Evolutionary conservation across 2,888 invertebrate genomes (phyloP).

Genomic region (Lithophane semibrunnea): DNA sequence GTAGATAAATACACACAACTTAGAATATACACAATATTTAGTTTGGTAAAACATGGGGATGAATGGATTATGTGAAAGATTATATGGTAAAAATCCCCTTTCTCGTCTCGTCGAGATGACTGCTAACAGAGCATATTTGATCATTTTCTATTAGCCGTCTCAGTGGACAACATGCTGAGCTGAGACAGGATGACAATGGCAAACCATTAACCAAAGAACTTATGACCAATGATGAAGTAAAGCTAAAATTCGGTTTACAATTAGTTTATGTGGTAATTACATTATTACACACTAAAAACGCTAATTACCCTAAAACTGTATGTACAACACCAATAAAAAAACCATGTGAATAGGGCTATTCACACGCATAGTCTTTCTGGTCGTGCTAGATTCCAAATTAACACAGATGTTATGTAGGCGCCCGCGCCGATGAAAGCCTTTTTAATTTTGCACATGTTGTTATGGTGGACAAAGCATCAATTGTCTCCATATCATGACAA

Average conservation of each 20-base stretch:
- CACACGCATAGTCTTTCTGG: slow-evolving; percentile 41
- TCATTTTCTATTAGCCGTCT: not conserved
- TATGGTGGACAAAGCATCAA: not conserved
- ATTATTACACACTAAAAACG: slow-evolving; percentile 19
- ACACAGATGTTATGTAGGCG: slow-evolving; percentile 40
- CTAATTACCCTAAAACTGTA: slow-evolving; percentile 28
- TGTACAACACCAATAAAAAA: slow-evolving; percentile 32
- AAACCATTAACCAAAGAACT: not conserved
- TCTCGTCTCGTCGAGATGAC: not conserved
- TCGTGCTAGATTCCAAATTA: slow-evolving; percentile 44
- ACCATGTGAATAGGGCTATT: slow-evolving; percentile 45
- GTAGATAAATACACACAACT: not conserved
- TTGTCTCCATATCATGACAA: not conserved
- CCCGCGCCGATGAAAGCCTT: slow-evolving; percentile 6
- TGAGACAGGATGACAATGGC: too few relatives aligned
- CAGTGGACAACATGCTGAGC: not conserved
- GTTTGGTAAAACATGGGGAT: not conserved
- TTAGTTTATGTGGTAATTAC: not conserved
- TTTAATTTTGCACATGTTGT: not conserved
- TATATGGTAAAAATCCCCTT: not conserved
- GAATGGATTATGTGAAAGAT: not conserved
- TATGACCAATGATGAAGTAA: not conserved
- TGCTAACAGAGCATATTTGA: not conserved
- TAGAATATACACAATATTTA: not conserved
- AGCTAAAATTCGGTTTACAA: not conserved